Evolutionary conservation across 2,888 invertebrate species (phyloP), one percentile per base, ranked within the genome.

Genomic region (Diarsia rubi): DNA sequence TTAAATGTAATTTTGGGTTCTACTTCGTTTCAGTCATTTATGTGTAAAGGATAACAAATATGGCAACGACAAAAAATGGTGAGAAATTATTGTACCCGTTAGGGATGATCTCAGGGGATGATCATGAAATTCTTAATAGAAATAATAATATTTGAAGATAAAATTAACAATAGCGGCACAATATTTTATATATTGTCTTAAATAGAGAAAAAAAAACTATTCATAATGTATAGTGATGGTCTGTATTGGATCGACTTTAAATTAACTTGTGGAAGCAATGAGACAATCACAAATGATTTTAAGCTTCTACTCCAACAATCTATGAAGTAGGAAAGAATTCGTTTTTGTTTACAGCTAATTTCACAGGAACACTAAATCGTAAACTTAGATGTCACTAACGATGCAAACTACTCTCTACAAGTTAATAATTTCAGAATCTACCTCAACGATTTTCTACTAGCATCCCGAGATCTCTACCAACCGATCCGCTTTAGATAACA

Each of bases 401-500:
- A 8, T 27, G 3, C 19, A 44, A 44, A 54, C 3, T 1, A n/a
- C 2, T 31, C 11, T 11, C 16, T 2, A 16, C 52, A 57, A n/a
- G 27, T 11, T 21, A 73, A 68, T 68, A 42, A 66, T 44, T 45
- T 44, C 37, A 31, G 31, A 52, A 78, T 73, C 59, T 47, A 42
- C 16, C n/a, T 31, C 19, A 62, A 54, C n/a, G 49, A 49, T 64
- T 44, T 42, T n/a, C 60, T 54, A 45, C 21, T 31, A 52, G 45
- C 21, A 49, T 19, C 16, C n/a, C 14, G n/a, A 16, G 27, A 44
- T 60, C 69, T 44, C 6, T 42, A 44, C 57, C 37, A 81, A 72
- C 44, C 42, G 27, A 82, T 69, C n/a, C 49, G 57, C 45, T 81
- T 66, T 69, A 59, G 70, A 73, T 73, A 81, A 67, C 52, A 42